Base-by-base conservation (phyloP, 1,140 invertebrate genomes). In the Tetraneura akinire region DNA sequence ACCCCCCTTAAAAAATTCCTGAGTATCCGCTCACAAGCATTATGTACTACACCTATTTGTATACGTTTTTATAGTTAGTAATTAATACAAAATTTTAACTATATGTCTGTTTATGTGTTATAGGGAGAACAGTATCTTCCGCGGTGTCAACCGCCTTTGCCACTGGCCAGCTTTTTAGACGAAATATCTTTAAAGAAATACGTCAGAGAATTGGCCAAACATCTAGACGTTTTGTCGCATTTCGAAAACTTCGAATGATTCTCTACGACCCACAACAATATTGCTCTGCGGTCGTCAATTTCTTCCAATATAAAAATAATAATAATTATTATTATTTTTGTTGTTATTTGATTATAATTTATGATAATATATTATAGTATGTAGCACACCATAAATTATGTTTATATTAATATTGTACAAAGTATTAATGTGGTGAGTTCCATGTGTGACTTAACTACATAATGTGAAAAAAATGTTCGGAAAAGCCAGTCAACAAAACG, bases 111-210 rank as follows among this genome's bases (percentile, higher is more conserved):
- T 62, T 62, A 10, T 62, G 26, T 80, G 37, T 80, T 78, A 85
- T 88, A 94, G 84, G 91, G 93, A 47, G 90, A 93, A 0, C 92
- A 93, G 82, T 94, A 93, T 86, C 90, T 93, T 84, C 94, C 96
- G 0, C 89, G 93, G 14, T 93, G 92, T 82, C 92, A 95, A 84
- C 96, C 96, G 21, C 89, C 92, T 4, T 85, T 97, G 81, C 95
- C 96, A 14, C 94, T 96, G 81, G 90, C 91, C 53, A 96, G 97
- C 81, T 89, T 98, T n/a, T 88, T 97, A 62, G 94, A 96, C 82
- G 93, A 97, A 85, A 91, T 94, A 11, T 89, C 90, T 21, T 88
- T 98, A 3, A 91, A 92, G 80, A 91, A 93, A 83, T 89, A 94
- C 60, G 89, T 97, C 45, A 86, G 95, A 73, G 94, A 96, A 84